Evolutionary conservation across 1,140 invertebrate genomes (phyloP), one percentile per base, ranked within the genome.

Genomic region (Cydia strobilella): DNA sequence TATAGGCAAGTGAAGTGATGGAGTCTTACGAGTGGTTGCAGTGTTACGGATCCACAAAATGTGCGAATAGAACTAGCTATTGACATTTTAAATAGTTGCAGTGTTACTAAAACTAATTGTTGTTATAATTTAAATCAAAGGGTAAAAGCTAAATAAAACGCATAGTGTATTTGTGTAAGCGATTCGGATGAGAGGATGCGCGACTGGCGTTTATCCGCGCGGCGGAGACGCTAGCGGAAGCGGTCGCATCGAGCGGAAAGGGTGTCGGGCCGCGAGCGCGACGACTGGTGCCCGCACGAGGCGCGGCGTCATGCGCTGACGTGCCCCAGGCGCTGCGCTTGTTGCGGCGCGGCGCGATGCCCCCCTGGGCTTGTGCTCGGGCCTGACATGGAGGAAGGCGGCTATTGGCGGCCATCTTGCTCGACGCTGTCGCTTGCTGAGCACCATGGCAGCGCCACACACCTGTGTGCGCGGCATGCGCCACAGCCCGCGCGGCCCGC

Each of bases 261-360:
- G 88, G 90, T 92, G 90, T 92, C 90, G 89, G 89, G 90, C 72
- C 88, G 89, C 84, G 90, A 90, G 90, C 86, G 90, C 76, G 90
- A 92, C 84, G 88, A 90, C 76, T 90, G 89, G 89, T 92, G 90
- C 88, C 84, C 84, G 90, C 89, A 92, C 85, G 89, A 91, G 89
- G 89, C 89, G 85, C 85, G 89, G 79, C 87, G 88, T 77, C 90
- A 91, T 89, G 89, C 89, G 86, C 84, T 91, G 90, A 92, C 90
- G 87, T 91, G 90, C 80, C 82, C 83, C 63, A 80, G 88, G 88
- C 90, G 89, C 84, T 91, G 90, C 90, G 90, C 88, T 80, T 91
- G 89, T 84, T 91, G 89, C 74, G 88, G 88, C 86, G 90, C 88
- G 82, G 86, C 89, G 90, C 88, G 88, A 90, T 90, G 89, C 84